phyloP scores from a whole-genome alignment of 2,888 invertebrate genomes.

The Julus scanicus region DNA sequence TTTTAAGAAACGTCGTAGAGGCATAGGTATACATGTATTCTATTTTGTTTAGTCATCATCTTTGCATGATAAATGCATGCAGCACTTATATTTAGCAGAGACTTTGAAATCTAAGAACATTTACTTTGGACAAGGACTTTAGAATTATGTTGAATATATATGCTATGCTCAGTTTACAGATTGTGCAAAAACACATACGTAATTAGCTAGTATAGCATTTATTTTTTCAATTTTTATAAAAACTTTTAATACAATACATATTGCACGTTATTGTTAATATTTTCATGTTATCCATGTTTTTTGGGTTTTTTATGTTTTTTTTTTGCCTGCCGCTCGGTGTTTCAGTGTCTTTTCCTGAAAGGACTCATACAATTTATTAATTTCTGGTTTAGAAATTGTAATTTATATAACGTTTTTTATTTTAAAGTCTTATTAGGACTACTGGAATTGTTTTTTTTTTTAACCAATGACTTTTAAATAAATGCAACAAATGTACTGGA shows the following conservation, averaged over 20 bases:
- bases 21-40: slow-evolving; percentile 38
- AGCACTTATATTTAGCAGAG: not conserved
- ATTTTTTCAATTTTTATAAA: not conserved
- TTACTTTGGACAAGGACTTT: not conserved
- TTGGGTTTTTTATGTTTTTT: no score
- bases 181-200: not conserved
- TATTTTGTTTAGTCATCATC: not conserved
- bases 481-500: no score
- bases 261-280: not conserved
- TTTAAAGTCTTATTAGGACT: no score
- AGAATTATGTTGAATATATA: not conserved
- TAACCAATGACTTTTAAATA: no score
- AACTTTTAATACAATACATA: not conserved
- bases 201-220: not conserved
- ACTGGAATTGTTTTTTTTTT: no score
- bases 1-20: slow-evolving; percentile 14
- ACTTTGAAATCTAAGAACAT: not conserved
- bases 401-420: no score
- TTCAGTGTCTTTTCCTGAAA: no score
- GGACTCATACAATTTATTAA: no score
- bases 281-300: no score
- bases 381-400: no score
- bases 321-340: no score
- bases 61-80: not conserved
- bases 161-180: not conserved